phyloP scores from a whole-genome alignment of 1,140 invertebrate genomes.

The Aphelinus certus region DNA sequence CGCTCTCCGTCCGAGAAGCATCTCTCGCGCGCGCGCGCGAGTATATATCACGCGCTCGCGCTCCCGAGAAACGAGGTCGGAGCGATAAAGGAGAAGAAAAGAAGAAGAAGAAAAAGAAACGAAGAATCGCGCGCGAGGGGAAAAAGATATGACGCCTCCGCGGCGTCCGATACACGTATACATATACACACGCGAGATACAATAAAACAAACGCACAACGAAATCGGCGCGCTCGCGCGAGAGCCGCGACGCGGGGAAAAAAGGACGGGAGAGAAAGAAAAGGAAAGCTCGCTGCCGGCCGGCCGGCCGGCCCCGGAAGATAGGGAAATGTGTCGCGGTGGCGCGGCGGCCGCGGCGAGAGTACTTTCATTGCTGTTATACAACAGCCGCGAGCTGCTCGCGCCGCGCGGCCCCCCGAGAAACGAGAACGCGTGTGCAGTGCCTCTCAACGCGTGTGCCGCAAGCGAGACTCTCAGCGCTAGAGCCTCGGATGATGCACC shows the following conservation, averaged over 20 bases:
- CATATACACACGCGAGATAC: neutral
- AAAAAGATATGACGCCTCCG: too few relatives aligned
- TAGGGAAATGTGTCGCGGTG: conserved; percentile 25
- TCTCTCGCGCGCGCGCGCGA: neutral
- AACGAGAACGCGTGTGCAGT: neutral
- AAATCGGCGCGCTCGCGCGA: conserved; percentile 51
- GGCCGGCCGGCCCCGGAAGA: neutral
- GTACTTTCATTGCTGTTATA: conserved; percentile 61
- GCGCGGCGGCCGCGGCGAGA: conserved; percentile 38
- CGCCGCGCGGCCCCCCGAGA: neutral
- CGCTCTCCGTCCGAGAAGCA: too few relatives aligned
- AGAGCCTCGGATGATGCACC: too few relatives aligned
- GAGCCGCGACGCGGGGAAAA: neutral
- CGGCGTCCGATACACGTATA: too few relatives aligned
- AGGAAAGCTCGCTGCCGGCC: conserved; percentile 7
- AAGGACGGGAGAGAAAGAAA: neutral
- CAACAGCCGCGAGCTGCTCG: conserved; percentile 44
- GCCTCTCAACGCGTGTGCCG: too few relatives aligned
- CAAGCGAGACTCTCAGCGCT: too few relatives aligned
- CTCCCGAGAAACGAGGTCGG: too few relatives aligned
- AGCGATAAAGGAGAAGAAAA: too few relatives aligned
- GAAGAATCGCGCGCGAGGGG: too few relatives aligned
- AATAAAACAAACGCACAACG: conserved; percentile 34
- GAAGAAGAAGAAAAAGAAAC: too few relatives aligned
- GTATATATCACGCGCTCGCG: neutral